Percentiles rank a stretch among this genome's conserved stretches.
phyloP scores from a whole-genome alignment of 1,140 invertebrate genomes.

The Sitobion miscanthi region DNA sequence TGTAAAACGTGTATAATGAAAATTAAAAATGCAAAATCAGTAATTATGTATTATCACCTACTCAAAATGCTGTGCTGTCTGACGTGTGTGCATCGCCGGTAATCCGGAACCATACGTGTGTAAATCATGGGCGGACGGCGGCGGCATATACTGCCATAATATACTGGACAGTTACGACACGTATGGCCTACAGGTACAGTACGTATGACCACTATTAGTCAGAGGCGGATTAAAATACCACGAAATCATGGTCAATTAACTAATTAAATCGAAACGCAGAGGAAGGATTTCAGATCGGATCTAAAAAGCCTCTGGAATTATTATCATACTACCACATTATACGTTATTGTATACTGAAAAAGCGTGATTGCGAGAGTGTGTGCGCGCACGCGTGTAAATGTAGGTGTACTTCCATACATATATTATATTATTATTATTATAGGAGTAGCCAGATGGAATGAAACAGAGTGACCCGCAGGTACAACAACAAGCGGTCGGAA shows the following conservation, averaged over 20 bases:
- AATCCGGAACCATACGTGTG: background rate
- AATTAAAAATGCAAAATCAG: slow-evolving; percentile 27
- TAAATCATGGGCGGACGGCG: background rate
- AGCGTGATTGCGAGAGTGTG: background rate
- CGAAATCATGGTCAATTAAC: slow-evolving; percentile 45
- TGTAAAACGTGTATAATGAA: background rate
- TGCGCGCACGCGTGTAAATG: background rate
- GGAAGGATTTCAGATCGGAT: slow-evolving; percentile 16
- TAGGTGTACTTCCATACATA: background rate
- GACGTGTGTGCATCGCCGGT: background rate
- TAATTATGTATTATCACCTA: slow-evolving; percentile 18
- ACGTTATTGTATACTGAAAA: background rate
- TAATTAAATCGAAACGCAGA: background rate
- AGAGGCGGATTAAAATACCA: slow-evolving; percentile 36
- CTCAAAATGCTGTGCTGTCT: background rate
- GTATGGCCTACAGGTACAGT: slow-evolving; percentile 3
- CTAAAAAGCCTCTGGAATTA: slow-evolving; percentile 36
- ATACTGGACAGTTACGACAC: background rate
- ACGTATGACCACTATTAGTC: slow-evolving; percentile 6
- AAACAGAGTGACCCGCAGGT: background rate
- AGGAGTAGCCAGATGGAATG: background rate
- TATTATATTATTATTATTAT: background rate
- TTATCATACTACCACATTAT: background rate
- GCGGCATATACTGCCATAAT: background rate
- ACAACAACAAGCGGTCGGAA: background rate